Percentiles rank a stretch among this genome's conserved stretches.
phyloP scores from a whole-genome alignment of 1,140 invertebrate species.

The Holotrichia oblita region DNA sequence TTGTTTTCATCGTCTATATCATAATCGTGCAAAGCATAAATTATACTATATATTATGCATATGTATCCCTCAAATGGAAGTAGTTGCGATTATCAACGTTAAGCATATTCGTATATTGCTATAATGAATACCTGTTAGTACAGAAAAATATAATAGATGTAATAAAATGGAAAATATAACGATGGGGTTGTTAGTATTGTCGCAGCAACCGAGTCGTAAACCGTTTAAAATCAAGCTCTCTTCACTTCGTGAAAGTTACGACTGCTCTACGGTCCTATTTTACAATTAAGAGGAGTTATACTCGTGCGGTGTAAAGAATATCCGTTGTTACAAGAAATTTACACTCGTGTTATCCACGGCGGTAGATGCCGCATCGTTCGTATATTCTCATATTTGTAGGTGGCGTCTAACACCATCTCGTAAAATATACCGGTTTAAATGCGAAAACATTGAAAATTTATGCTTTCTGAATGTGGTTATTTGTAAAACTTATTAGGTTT shows the following conservation, averaged over 20 bases:
- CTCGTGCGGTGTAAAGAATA: not conserved
- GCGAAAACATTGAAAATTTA: constrained; percentile 36
- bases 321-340: constrained; percentile 36
- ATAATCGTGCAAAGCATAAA: too few relatives aligned
- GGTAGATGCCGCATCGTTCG: not conserved
- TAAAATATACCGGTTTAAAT: constrained; percentile 34
- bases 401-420: constrained; percentile 29
- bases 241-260: constrained; percentile 25
- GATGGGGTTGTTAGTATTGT: constrained; percentile 20
- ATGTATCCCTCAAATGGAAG: not conserved
- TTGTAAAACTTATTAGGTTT: constrained; percentile 37
- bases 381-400: constrained; percentile 25
- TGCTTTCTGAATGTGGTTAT: constrained; percentile 24
- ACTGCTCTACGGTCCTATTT: constrained; percentile 14
- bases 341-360: not conserved
- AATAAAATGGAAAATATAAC: constrained; percentile 26
- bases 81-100: not conserved
- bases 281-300: constrained; percentile 31
- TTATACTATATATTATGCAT: too few relatives aligned
- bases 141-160: not conserved
- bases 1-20: not conserved
- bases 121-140: not conserved
- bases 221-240: constrained; percentile 36
- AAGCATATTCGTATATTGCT: not conserved
- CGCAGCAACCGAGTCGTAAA: not conserved